Evolutionary conservation across 1,140 invertebrate genomes (phyloP).

Genomic region (Listronotus oregonensis): DNA sequence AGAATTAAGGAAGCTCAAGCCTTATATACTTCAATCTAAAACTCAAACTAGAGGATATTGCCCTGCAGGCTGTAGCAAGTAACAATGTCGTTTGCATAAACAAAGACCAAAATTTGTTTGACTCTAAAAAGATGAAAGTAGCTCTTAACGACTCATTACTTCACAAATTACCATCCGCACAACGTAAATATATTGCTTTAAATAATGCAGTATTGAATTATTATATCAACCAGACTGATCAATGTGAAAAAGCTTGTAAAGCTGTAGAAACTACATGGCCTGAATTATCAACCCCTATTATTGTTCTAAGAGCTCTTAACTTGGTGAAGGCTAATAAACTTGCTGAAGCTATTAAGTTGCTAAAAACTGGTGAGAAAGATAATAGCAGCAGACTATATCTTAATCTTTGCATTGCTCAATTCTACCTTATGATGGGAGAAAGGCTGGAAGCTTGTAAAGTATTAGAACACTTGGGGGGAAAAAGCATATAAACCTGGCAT

Average conservation of each 20-base stretch:
- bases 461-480: slow-evolving; percentile 70
- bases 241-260: slow-evolving; percentile 77
- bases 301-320: slow-evolving; percentile 72
- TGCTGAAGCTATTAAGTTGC: slow-evolving; percentile 72
- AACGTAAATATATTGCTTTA: slow-evolving; percentile 78
- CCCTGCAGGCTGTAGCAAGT: slow-evolving; percentile 85
- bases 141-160: slow-evolving; percentile 83
- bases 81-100: slow-evolving; percentile 94
- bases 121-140: slow-evolving; percentile 94
- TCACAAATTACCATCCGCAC: slow-evolving; percentile 81
- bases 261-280: slow-evolving; percentile 72
- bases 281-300: slow-evolving; percentile 63
- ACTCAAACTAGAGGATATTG: slow-evolving; percentile 79
- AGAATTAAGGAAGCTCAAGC: slow-evolving; percentile 77
- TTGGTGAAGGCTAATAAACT: slow-evolving; percentile 74
- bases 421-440: slow-evolving; percentile 73
- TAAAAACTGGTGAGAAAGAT: slow-evolving; percentile 64
- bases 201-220: slow-evolving; percentile 90
- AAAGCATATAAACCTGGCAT: slow-evolving; percentile 81
- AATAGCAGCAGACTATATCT: slow-evolving; percentile 54
- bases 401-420: slow-evolving; percentile 57
- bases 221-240: slow-evolving; percentile 88
- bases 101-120: slow-evolving; percentile 94
- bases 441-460: slow-evolving; percentile 75
- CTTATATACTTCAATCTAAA: slow-evolving; percentile 82